Evolutionary conservation across 2,113 vertebrate species (phyloP).

Genomic region (Cyphomyrus discorhynchus): DNA sequence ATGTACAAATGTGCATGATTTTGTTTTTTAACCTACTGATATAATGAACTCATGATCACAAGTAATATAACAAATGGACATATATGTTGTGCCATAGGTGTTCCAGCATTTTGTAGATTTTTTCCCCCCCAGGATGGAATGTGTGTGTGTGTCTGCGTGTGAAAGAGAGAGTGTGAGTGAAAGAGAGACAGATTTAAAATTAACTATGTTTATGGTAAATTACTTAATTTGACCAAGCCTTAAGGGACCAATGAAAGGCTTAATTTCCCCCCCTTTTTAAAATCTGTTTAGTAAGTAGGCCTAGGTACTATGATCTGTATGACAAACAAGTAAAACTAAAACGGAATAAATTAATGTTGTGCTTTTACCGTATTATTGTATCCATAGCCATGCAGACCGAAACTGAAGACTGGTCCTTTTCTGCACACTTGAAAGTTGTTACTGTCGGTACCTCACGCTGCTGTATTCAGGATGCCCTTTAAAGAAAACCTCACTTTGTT

Average conservation of each 20-base stretch:
- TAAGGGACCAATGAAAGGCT: slow-evolving; percentile 62
- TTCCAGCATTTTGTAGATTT: slow-evolving; percentile 44
- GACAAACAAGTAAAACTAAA: slow-evolving; percentile 49
- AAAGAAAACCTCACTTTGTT: slow-evolving; percentile 13
- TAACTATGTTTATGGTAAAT: slow-evolving; percentile 21
- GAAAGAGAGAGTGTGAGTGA: neutral
- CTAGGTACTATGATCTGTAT: slow-evolving; percentile 39
- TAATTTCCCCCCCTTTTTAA: slow-evolving; percentile 36
- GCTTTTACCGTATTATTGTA: slow-evolving; percentile 39
- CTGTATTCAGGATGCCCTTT: neutral
- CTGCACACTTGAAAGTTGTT: neutral
- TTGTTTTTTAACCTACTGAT: slow-evolving; percentile 12
- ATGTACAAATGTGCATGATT: slow-evolving; percentile 28
- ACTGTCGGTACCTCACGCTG: neutral
- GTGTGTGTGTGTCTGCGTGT: slow-evolving; percentile 24
- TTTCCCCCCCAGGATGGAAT: slow-evolving; percentile 46
- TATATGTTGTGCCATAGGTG: slow-evolving; percentile 64
- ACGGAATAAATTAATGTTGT: slow-evolving; percentile 39
- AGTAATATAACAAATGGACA: slow-evolving; percentile 57
- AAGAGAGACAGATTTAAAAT: neutral
- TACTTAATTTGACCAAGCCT: slow-evolving; percentile 57
- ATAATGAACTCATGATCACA: slow-evolving; percentile 32
- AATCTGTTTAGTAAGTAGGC: slow-evolving; percentile 35
- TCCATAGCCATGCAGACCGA: slow-evolving; percentile 32
- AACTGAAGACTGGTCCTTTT: neutral